phyloP scores from a whole-genome alignment of 2,797 vertebrate species.

The Poecilia gillii region DNA sequence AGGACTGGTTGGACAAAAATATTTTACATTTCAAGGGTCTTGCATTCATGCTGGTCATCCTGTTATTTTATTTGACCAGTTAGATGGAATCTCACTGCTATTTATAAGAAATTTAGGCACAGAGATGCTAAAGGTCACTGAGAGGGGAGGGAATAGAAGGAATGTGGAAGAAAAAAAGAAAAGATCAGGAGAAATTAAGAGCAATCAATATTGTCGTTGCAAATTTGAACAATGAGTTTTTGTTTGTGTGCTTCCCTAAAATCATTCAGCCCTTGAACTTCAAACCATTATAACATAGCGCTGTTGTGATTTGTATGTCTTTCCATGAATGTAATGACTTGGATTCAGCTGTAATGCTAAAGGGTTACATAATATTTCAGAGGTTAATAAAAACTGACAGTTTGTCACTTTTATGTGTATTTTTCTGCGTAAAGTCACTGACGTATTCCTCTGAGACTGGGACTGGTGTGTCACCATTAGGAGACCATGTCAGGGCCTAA shows the following conservation, averaged over 20 bases:
- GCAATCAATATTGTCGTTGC: background rate
- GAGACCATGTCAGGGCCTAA: constrained; percentile 62
- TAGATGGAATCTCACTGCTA: background rate
- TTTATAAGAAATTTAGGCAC: background rate
- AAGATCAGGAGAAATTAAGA: background rate
- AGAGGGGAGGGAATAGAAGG: background rate
- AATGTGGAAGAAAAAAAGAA: background rate
- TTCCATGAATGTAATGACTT: background rate
- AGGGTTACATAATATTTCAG: background rate
- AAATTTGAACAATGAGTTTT: background rate
- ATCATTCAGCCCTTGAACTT: background rate
- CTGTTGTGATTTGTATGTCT: background rate
- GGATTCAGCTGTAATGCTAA: background rate
- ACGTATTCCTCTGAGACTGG: constrained; percentile 52
- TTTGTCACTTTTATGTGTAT: constrained; percentile 49
- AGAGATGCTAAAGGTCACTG: background rate
- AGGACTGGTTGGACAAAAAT: background rate
- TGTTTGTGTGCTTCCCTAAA: background rate
- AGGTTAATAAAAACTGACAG: constrained; percentile 47
- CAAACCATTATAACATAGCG: background rate
- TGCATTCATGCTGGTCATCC: background rate
- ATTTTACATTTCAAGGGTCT: background rate
- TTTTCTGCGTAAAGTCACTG: constrained; percentile 40
- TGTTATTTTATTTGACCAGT: background rate
- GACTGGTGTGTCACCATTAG: constrained; percentile 51